These are phyloP conservation scores for Eptatretus atami DNA, from an alignment of 2,797 vertebrate genomes.

Conservation along the genomic window DNA sequence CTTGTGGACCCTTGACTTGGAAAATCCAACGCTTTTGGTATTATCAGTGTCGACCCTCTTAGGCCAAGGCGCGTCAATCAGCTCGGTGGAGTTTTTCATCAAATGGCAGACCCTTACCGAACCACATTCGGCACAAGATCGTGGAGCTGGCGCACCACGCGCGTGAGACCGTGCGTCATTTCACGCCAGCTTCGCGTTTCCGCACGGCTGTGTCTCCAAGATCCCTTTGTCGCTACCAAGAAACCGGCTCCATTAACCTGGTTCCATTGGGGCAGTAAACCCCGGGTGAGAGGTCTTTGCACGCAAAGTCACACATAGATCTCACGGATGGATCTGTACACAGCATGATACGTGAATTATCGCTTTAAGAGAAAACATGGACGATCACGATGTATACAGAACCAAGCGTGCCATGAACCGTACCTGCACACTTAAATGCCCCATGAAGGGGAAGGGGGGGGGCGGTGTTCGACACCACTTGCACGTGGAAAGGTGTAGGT, in stretches of 20 bases:
- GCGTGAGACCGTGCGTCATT: conserved; percentile 85
- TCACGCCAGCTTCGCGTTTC: conserved; percentile 75
- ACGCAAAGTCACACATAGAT: too few relatives aligned
- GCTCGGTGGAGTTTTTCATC: conserved; percentile 88
- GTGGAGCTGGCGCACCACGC: conserved; percentile 97
- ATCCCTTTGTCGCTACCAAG: conserved; percentile 89
- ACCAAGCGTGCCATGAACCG: too few relatives aligned
- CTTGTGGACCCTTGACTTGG: too few relatives aligned
- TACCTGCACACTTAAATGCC: too few relatives aligned
- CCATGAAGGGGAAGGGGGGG: too few relatives aligned
- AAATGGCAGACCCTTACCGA: conserved; percentile 75
- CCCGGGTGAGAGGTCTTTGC: conserved; percentile 46
- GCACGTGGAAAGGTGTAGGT: too few relatives aligned
- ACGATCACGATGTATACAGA: too few relatives aligned
- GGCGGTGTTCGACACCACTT: too few relatives aligned
- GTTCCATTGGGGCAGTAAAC: conserved; percentile 85
- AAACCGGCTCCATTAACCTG: conserved; percentile 80
- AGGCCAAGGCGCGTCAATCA: conserved; percentile 86
- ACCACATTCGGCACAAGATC: conserved; percentile 94
- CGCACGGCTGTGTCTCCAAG: conserved; percentile 91
- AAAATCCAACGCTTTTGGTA: too few relatives aligned
- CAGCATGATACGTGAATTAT: too few relatives aligned
- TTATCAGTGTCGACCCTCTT: conserved; percentile 67
- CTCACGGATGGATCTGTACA: too few relatives aligned
- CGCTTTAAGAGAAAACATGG: too few relatives aligned